Base-by-base conservation (phyloP, 2,888 invertebrate genomes). In the Ennomos quercinarius region DNA sequence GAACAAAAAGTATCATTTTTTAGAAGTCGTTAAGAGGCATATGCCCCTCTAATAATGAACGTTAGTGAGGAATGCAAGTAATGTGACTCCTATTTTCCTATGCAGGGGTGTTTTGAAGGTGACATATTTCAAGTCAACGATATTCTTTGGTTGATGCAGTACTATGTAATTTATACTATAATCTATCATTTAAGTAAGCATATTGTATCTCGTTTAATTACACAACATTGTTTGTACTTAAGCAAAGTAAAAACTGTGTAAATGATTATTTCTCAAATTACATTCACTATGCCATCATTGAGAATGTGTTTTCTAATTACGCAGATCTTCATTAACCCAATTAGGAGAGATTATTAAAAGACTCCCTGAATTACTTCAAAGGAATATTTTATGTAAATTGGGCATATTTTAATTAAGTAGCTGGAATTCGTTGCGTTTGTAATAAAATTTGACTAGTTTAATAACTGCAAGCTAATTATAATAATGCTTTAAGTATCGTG, bases 1-100 rank as follows among this genome's bases (percentile, higher is more conserved):
- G 69, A 75, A 87, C 84, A 90, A 89, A 88, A 89, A 83, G 84
- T 78, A 80, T 73, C 77, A 86, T 83, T 90, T 91, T 91, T 91
- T 87, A 81, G 74, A 78, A 76, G 77, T 78, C 80, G 83, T 81
- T 83, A 85, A 78, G 78, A 78, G 81, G 84, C 91, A 91, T 89
- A 84, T 90, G 90, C 84, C 84, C 72, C 51, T 80, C 72, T 81
- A 73, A 78, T 90, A 89, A 90, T 86, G 87, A 84, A 81, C 77
- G 75, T 81, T 86, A 81, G 86, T 78, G 73, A 74, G 82, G 80
- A 74, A 77, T 77, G 80, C 78, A 49, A 82, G 91, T 86, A 87
- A 91, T 86, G 86, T 84, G 91, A 91, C 77, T 84, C 89, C 79
- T 76, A 74, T 78, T 81, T 87, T 86, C 87, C 86, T 84, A 83